Conservation (phyloP, 1,140 invertebrate species). For the Ectropis grisescens region DNA sequence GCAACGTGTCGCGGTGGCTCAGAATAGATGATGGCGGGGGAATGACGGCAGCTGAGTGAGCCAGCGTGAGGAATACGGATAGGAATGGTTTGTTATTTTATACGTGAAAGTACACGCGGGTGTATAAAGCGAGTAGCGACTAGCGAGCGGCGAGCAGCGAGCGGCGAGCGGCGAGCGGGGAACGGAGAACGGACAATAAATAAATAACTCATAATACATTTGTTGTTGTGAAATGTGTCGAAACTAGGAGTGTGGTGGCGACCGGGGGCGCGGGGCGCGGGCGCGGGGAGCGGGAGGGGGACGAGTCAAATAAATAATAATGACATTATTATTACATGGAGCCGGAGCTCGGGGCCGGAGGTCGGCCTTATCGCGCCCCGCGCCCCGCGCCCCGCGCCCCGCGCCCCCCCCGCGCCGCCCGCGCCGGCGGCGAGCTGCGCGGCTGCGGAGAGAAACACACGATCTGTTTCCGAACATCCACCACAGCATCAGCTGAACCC, state of each 20-base stretch:
- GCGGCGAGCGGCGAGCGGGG: too few relatives aligned
- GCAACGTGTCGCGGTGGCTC: too few relatives aligned
- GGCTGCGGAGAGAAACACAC: not conserved
- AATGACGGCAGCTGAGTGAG: too few relatives aligned
- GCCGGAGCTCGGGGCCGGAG: constrained; percentile 45
- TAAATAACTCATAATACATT: constrained; percentile 13
- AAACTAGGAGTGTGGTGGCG: not conserved
- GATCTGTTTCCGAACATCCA: not conserved
- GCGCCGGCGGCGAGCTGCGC: constrained; percentile 3
- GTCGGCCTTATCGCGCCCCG: constrained; percentile 19
- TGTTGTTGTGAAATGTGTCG: constrained; percentile 4
- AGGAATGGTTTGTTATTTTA: too few relatives aligned
- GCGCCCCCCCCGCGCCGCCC: constrained; percentile 6
- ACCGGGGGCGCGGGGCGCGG: constrained; percentile 1
- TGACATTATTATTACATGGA: constrained; percentile 59
- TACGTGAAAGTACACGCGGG: too few relatives aligned
- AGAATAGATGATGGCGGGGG: too few relatives aligned
- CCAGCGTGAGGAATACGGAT: too few relatives aligned
- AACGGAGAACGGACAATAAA: too few relatives aligned
- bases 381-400: constrained; percentile 4
- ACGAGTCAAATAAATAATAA: constrained; percentile 40
- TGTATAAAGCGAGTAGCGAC: too few relatives aligned
- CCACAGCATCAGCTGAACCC: not conserved
- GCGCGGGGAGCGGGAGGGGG: constrained; percentile 7
- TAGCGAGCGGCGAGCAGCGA: too few relatives aligned